Percentiles rank a stretch among this genome's conserved stretches.
These are phyloP conservation scores for Epinephelus fuscoguttatus DNA, from an alignment of 2,113 vertebrate species.

Conservation along the genomic window DNA sequence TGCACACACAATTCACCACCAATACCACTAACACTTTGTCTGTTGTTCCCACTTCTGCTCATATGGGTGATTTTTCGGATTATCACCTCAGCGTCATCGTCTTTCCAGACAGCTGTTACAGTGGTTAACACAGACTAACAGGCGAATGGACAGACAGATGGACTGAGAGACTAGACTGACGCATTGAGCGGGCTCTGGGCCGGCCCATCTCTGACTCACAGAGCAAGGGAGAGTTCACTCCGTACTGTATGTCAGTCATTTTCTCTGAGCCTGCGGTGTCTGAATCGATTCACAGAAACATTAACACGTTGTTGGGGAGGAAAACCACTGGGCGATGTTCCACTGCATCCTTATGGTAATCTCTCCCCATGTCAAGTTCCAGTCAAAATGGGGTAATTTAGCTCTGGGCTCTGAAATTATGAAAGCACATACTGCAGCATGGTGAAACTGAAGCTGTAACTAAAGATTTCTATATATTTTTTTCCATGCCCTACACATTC, in stretches of 20 bases:
- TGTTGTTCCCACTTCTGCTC: conserved; percentile 53
- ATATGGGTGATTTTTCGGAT: conserved; percentile 53
- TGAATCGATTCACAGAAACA: conserved; percentile 71
- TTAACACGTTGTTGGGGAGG: conserved; percentile 61
- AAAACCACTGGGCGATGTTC: conserved; percentile 60
- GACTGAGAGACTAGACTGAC: conserved; percentile 40
- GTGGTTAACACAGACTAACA: conserved; percentile 35
- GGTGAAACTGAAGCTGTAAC: conserved; percentile 26
- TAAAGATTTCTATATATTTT: background rate
- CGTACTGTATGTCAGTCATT: conserved; percentile 47
- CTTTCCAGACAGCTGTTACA: conserved; percentile 60
- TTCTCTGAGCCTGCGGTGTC: conserved; percentile 61
- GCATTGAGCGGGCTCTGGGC: conserved; percentile 3
- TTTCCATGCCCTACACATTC: conserved; percentile 18
- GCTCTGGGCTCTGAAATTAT: conserved; percentile 42
- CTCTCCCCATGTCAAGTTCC: conserved; percentile 56
- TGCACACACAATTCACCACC: conserved; percentile 29
- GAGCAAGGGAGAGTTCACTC: conserved; percentile 50
- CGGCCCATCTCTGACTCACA: conserved; percentile 57
- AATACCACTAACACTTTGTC: conserved; percentile 39
- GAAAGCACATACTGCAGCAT: conserved; percentile 9
- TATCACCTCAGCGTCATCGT: conserved; percentile 58
- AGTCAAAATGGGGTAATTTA: conserved; percentile 62
- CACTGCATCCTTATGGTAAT: conserved; percentile 61
- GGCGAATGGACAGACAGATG: conserved; percentile 39